Base-by-base conservation (phyloP, 1,140 invertebrate species). In the Rhyacophila brunnea region DNA sequence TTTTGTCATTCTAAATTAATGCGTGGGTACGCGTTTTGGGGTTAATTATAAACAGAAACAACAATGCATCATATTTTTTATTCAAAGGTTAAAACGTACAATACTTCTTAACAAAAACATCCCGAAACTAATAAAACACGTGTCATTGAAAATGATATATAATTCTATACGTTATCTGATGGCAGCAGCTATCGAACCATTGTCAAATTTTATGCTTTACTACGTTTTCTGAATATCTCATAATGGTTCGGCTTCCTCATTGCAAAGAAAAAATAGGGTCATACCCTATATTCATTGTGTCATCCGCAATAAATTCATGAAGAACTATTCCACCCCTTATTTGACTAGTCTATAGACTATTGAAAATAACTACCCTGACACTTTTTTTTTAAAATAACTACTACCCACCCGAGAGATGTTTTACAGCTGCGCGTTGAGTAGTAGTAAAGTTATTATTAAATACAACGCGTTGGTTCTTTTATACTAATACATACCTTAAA, bases 231-330 rank as follows among this genome's bases (percentile, higher is more conserved):
- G 18, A 45, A 45, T 45, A 17, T 19, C 18, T 20, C 18, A 19
- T 45, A 45, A 45, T 15, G 4, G 18, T 15, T 17, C n/a, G 15
- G 15, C 10, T 45, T 15, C 43, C 18, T 19, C 13, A 15, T 45
- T 11, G 7, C 9, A 17, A 45, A 4, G n/a, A 40, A 40, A 13
- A 34, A 32, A 36, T 46, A 54, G 53, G 35, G 53, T 23, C 43
- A 51, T 54, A 28, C 36, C 52, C 45, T 43, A 42, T 57, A 58
- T 45, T 62, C 50, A 58, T 43, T 36, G 45, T 58, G 60, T 62
- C 60, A 58, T 62, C 54, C 38, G 60, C 54, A 62, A 62, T 62
- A 52, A 58, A 62, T 53, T 62, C 51, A 54, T 52, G 50, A 58
- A 62, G 50, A 58, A 54, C 38, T 49, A 50, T 54, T 58, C 60